phyloP scores from a whole-genome alignment of 1,140 invertebrate species.

The Phortica variegata region DNA sequence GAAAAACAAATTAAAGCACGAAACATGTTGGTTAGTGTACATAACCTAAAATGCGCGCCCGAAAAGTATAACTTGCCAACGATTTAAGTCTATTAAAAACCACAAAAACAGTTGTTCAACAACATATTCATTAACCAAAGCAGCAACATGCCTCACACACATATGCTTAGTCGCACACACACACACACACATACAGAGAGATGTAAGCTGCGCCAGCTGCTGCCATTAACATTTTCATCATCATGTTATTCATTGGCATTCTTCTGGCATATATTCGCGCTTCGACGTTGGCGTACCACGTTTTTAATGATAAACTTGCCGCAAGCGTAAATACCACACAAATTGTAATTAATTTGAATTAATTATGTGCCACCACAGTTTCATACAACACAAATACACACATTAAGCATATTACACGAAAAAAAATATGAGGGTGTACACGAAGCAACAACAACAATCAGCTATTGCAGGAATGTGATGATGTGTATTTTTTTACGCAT shows the following conservation, averaged over 20 bases:
- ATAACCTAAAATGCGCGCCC: no score
- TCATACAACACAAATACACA: constrained; percentile 8
- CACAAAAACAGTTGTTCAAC: constrained; percentile 9
- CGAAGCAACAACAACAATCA: constrained; percentile 2
- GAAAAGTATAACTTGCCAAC: no score
- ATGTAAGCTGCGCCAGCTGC: no score
- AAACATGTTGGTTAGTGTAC: no score
- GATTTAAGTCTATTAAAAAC: no score
- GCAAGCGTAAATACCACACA: constrained; percentile 50
- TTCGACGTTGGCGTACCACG: constrained; percentile 7
- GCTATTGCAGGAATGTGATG: constrained; percentile 21
- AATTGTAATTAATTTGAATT: constrained; percentile 55
- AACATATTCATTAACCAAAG: constrained; percentile 22
- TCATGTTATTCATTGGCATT: constrained; percentile 21
- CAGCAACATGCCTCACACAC: constrained; percentile 8
- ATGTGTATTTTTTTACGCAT: constrained; percentile 23
- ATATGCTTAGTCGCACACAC: no score
- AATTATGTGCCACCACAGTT: constrained; percentile 53
- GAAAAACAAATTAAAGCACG: no score
- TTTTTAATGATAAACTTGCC: constrained; percentile 26
- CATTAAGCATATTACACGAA: constrained; percentile 16
- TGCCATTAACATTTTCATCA: constrained; percentile 29
- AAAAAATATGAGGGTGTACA: constrained; percentile 6
- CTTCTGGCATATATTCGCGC: constrained; percentile 8
- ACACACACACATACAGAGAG: no score